Evolutionary conservation across 1,140 invertebrate genomes (phyloP), one percentile per base, ranked within the genome.

Genomic region (Euura saliciscinereae): DNA sequence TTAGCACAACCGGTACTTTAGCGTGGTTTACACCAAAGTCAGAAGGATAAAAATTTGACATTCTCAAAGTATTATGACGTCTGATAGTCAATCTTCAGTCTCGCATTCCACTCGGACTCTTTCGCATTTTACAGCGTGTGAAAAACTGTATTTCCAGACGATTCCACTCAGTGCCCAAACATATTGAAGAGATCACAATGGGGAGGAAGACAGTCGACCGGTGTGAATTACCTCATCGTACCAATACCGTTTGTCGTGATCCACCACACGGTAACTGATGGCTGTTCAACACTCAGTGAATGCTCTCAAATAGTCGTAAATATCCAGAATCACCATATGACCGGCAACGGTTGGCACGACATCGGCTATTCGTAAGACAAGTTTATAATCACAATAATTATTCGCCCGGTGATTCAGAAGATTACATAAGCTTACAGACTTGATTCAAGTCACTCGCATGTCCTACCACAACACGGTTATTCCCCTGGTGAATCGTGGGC

Each of bases 191-290:
- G 76, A 44, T 66, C 2, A 0, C 28, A 73, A 6, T 81, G 80
- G 79, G 44, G 43, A 42, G 64, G 1, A 4, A 28, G 13, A 43
- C n/a, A 43, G 3, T 43, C 75, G 42, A 76, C 43, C 51, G 13
- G 8, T 0, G 66, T 77, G 0, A 78, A 80, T 70, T 80, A 81
- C 65, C 71, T 82, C 43, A 79, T 82, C 7, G 66, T 78, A 46
- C 81, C 82, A 5, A 45, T 83, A 66, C 73, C 74, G 43, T 79
- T 91, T 71, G 93, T 93, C 2, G 90, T 95, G 42, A 89, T 94
- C 65, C 92, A 94, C 80, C 93, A 95, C 76, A 92, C 93, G 2
- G 92, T 90, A 0, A 90, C 90, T 0, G 72, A 78, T 4, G 84
- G 86, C 68, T 94, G 93, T 77, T 72, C 71, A 2, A 86, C 86